Evolutionary conservation across 92 coral and sea anemone species (phyloP), one percentile per base, ranked within the genome.

Genomic region (Parazoanthus swiftii): DNA sequence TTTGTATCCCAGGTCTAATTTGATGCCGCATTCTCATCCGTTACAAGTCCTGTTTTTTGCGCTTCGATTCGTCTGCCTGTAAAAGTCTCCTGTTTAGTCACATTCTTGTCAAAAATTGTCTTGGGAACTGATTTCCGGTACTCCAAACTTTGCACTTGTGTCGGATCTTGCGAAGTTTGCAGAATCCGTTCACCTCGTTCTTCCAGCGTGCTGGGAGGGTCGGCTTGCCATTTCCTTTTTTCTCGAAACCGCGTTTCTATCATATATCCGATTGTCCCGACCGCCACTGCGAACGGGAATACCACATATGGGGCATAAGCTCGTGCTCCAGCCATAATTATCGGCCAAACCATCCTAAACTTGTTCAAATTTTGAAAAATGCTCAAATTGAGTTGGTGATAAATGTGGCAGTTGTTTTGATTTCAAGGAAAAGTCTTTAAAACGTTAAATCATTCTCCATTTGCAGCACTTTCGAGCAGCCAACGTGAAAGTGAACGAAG

Each of bases 231-330:
- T 84, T 94, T 95, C 5, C 92, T 92, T 23, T 91, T 92, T 54
- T 91, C 92, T 56, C 99, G 88, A 18, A 95, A 89, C 54, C 92
- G 95, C 50, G 95, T 89, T 89, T 97, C 99, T 83, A 95, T 86
- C 81, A 91, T 65, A 81, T 97, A 97, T 1, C 99, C 99, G 29
- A 94, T 86, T 4, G 97, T 91, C 2, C 99, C 99, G n/a, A 97
- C 89, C 9, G 91, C 94, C 25, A 95, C 88, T n/a, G 99, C 98
- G 89, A 92, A 79, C 21, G 99, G 99, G 37, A 97, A 89, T 23
- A 97, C 98, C 18, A 97, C 79, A 78, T 97, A 97, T 5, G 99
- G 99, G 2, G 98, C 99, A 83, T 97, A 97, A 0, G 90, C 82
- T 43, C 98, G 89, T 0, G 92, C 95, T 26, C 92, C 95, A 50